These are phyloP conservation scores for Intellagama lesueurii DNA, from an alignment of 2,797 vertebrate genomes.

Conservation along the genomic window DNA sequence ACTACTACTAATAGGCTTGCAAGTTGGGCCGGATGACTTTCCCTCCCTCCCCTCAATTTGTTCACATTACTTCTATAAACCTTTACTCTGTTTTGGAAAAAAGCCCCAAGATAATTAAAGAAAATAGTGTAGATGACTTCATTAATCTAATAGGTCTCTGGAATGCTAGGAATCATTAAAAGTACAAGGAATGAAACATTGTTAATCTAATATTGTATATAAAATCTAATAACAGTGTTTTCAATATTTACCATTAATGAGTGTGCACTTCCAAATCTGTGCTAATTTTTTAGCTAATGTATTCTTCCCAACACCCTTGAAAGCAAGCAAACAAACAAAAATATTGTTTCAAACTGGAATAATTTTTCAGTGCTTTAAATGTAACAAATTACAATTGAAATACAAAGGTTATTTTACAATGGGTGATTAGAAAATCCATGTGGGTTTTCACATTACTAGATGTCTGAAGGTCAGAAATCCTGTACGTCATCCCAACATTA, in stretches of 20 bases:
- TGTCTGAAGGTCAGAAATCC: not conserved
- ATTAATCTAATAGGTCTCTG: not conserved
- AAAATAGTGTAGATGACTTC: not conserved
- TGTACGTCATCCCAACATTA: not conserved
- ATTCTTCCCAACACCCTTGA: conserved; percentile 92
- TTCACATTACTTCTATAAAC: not conserved
- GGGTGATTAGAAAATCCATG: conserved; percentile 15
- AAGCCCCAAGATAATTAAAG: not conserved
- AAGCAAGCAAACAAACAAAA: conserved; percentile 65
- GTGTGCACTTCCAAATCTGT: conserved; percentile 87
- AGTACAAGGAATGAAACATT: conserved; percentile 20
- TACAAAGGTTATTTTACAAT: not conserved
- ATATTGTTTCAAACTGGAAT: conserved; percentile 28
- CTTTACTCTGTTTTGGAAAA: not conserved
- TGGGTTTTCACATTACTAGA: not conserved
- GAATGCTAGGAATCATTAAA: conserved; percentile 19
- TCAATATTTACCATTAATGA: conserved; percentile 87
- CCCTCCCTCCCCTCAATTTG: not conserved
- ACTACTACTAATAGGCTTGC: too few species aligned
- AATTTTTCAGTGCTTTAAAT: conserved; percentile 2
- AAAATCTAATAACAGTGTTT: not conserved
- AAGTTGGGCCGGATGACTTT: too few species aligned
- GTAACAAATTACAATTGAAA: conserved; percentile 13
- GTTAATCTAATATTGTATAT: not conserved
- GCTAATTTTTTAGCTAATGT: conserved; percentile 87